Evolutionary conservation across 2,113 vertebrate species (phyloP), one percentile per base, ranked within the genome.

Genomic region (Otis tarda): DNA sequence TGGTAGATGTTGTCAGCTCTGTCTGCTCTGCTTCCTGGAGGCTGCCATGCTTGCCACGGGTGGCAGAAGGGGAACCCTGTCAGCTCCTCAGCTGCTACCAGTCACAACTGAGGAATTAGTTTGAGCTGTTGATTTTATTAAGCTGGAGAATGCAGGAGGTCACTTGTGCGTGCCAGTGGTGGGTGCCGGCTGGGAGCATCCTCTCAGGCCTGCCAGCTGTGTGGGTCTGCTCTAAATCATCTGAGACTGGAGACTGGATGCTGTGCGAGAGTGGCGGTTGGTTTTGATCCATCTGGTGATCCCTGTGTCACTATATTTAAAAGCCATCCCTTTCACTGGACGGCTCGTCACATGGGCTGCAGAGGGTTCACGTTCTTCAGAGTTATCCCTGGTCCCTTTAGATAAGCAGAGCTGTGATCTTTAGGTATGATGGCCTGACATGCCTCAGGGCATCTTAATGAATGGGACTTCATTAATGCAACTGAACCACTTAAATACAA

Each of bases 101-200:
- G 31, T 81, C 1, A 1, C 52, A 89, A 56, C 43, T 71, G 73
- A 89, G 65, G 70, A 91, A 78, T 87, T 81, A 78, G 52, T 91
- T 94, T 55, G 56, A 95, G 84, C 30, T 68, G 21, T 89, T 60
- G 73, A 52, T 92, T 92, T 93, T 77, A 87, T 93, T 90, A 75
- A 64, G 57, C 43, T 64, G 35, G 25, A 87, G 71, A 81, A 73
- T 6, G 1, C 49, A 78, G 41, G 56, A 89, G 47, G 70, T 74
- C 4, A 1, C 71, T 49, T 74, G 37, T 90, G 76, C 4, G 4
- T 60, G 71, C 45, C 3, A 9, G 20, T 56, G 37, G 31, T 86
- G 71, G 17, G 50, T 86, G 64, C 56, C 6, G n/a, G 15, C 6
- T 15, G 45, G 52, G 45, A 89, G 10, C 1, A 2, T 89, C 76